A percentile compares a stretch with the other conserved stretches of the same genome.
Evolutionary conservation across 2,888 invertebrate genomes (phyloP).

Genomic region (Zeuzera pyrina): DNA sequence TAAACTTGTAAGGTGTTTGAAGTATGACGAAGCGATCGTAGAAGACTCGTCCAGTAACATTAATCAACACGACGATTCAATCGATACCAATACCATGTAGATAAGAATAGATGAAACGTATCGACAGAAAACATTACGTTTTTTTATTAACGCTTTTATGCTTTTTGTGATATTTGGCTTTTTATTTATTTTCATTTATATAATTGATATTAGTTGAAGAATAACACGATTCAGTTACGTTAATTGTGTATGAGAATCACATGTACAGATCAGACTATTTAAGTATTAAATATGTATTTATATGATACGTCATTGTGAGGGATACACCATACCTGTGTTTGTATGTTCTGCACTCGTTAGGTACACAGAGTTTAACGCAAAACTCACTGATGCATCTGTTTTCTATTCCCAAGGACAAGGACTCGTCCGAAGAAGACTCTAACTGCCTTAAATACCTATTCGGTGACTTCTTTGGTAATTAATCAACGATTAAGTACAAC

Average conservation of each 20-base stretch:
- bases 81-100: neutral
- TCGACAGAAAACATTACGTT: slow-evolving; percentile 16
- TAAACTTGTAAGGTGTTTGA: slow-evolving; percentile 20
- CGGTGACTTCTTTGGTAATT: slow-evolving; percentile 78
- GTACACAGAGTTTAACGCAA: neutral
- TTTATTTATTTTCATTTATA: slow-evolving; percentile 49
- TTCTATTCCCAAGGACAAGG: slow-evolving; percentile 60
- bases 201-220: slow-evolving; percentile 16
- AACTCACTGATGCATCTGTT: slow-evolving; percentile 36
- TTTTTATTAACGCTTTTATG: slow-evolving; percentile 41
- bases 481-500: slow-evolving; percentile 19
- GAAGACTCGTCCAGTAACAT: neutral
- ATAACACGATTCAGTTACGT: slow-evolving; percentile 11
- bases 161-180: slow-evolving; percentile 69
- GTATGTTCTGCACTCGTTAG: slow-evolving; percentile 4
- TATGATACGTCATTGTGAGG: slow-evolving; percentile 5
- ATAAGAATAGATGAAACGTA: neutral
- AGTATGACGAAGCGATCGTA: slow-evolving; percentile 16
- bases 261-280: too few relatives aligned
- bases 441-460: slow-evolving; percentile 82
- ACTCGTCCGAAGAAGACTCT: slow-evolving; percentile 70
- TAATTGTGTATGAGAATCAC: slow-evolving; percentile 2
- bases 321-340: slow-evolving; percentile 12
- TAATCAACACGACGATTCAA: neutral
- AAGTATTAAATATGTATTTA: too few relatives aligned